Percentiles rank a stretch among this genome's conserved stretches.
Conservation (phyloP, 2,113 vertebrate species). For the Oryctolagus cuniculus region DNA sequence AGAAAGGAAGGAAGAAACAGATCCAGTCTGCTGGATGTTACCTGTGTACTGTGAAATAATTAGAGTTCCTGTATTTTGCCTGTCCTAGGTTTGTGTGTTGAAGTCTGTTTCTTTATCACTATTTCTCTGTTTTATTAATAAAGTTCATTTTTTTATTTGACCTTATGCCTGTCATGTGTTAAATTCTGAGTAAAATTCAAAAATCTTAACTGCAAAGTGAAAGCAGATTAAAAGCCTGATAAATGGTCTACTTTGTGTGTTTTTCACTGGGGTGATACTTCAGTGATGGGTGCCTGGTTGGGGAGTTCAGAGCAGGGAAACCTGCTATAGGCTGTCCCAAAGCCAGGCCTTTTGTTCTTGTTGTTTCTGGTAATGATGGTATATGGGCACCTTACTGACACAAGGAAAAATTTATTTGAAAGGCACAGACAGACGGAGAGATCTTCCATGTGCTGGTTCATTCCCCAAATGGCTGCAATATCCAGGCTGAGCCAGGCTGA, state of each 20-base stretch:
- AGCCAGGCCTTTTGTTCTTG: not conserved
- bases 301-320: not conserved
- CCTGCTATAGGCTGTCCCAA: not conserved
- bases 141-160: constrained; percentile 42
- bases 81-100: not conserved
- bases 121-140: constrained; percentile 48
- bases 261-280: not conserved
- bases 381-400: not conserved
- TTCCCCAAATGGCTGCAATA: too few species aligned
- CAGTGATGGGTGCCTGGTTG: not conserved
- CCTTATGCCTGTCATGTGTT: not conserved
- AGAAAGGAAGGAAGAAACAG: not conserved
- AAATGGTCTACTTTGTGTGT: not conserved
- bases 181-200: constrained; percentile 30
- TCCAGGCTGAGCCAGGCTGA: too few species aligned
- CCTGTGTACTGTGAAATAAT: not conserved
- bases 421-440: not conserved
- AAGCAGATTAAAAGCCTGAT: constrained; percentile 1
- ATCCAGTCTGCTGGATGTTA: not conserved
- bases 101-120: constrained; percentile 9
- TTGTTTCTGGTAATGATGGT: not conserved
- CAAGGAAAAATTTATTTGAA: not conserved
- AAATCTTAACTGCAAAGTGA: not conserved
- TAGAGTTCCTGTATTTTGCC: not conserved
- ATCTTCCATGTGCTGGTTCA: not conserved